Evolutionary conservation across 64 coral and sea anemone genomes (phyloP).

Genomic region (Acropora yongei): DNA sequence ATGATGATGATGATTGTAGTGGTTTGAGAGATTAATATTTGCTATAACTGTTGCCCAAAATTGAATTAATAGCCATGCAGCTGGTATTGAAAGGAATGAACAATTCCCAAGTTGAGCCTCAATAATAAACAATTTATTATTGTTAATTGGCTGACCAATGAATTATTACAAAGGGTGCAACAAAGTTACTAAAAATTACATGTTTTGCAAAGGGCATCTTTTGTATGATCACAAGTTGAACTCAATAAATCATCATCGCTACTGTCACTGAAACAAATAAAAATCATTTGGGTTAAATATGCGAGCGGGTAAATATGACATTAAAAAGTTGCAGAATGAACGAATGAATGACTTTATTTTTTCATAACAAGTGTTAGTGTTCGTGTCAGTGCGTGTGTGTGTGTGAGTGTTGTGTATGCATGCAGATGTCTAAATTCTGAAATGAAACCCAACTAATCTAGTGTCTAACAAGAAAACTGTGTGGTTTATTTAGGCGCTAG

Average conservation of each 20-base stretch:
- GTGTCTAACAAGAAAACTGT: too few species aligned
- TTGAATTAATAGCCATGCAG: too few species aligned
- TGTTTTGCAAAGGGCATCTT: slow-evolving; percentile 22
- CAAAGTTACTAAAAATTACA: slow-evolving; percentile 20
- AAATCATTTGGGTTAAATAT: slow-evolving; percentile 24
- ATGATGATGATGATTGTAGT: background rate
- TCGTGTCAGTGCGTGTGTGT: too few species aligned
- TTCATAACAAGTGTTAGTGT: too few species aligned
- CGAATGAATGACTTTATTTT: background rate
- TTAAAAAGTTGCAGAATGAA: slow-evolving; percentile 16
- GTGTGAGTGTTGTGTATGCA: too few species aligned
- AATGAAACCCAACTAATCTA: too few species aligned
- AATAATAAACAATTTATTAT: slow-evolving; percentile 11
- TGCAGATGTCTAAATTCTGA: too few species aligned
- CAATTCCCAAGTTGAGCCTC: slow-evolving; percentile 3
- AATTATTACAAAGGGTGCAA: slow-evolving; percentile 28
- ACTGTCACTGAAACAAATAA: slow-evolving; percentile 18
- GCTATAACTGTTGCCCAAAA: too few species aligned
- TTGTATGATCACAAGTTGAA: slow-evolving; percentile 22
- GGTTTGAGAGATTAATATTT: slow-evolving; percentile 5
- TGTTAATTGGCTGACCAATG: slow-evolving; percentile 12
- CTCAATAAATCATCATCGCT: slow-evolving; percentile 17
- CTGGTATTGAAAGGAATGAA: too few species aligned
- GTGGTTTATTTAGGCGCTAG: too few species aligned
- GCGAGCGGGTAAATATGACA: slow-evolving; percentile 25